These are phyloP conservation scores for Orientallactaga sibirica DNA, from an alignment of 2,797 vertebrate species.

Conservation along the genomic window DNA sequence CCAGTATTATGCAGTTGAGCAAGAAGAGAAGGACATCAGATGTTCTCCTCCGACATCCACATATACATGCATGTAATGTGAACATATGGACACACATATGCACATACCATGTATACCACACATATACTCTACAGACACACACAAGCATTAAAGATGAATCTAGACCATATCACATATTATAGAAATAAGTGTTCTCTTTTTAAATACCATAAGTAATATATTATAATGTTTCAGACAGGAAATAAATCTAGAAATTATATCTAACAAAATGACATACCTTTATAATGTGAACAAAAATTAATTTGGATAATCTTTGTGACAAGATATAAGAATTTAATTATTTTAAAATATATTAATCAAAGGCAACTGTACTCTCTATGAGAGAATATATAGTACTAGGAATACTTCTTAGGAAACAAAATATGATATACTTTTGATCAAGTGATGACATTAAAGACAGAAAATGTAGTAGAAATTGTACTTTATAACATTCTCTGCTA, in stretches of 20 bases:
- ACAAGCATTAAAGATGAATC: not conserved
- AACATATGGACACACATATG: too few species aligned
- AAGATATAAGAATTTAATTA: not conserved
- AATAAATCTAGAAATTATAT: not conserved
- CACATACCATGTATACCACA: too few species aligned
- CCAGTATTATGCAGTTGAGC: not conserved
- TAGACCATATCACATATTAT: not conserved
- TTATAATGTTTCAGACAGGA: not conserved
- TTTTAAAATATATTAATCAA: not conserved
- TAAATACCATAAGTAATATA: not conserved
- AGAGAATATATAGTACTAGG: not conserved
- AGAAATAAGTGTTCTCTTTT: not conserved
- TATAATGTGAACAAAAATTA: not conserved
- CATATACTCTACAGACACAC: too few species aligned
- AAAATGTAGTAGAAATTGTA: not conserved
- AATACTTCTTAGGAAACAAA: not conserved
- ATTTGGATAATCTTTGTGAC: conserved; percentile 3
- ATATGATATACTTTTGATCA: not conserved
- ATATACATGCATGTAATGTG: too few species aligned
- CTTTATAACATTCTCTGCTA: not conserved
- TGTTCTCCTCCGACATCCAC: too few species aligned
- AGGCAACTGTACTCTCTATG: not conserved
- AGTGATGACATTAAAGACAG: not conserved
- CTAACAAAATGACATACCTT: not conserved
- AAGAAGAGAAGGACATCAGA: too few species aligned